phyloP scores from a whole-genome alignment of 2,888 invertebrate species.

The Volucella zonaria region DNA sequence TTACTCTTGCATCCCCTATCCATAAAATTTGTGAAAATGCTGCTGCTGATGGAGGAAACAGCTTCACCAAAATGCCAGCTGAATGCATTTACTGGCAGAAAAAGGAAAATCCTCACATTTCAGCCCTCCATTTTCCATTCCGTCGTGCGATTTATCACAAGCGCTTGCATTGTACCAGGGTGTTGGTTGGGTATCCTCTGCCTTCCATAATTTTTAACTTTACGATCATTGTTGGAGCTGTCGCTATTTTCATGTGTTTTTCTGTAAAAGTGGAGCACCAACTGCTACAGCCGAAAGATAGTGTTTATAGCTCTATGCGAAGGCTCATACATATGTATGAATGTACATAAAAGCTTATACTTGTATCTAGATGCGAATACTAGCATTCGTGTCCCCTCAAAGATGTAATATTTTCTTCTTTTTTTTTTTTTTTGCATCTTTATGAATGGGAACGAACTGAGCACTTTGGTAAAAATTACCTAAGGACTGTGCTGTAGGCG shows the following conservation, averaged over 20 bases:
- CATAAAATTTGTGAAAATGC: not conserved
- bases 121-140: constrained; percentile 43
- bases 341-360: no score
- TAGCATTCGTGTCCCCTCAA: not conserved
- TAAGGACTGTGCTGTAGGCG: constrained; percentile 45
- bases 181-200: constrained; percentile 31
- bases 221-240: constrained; percentile 69
- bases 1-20: constrained; percentile 14
- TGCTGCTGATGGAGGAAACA: constrained; percentile 22
- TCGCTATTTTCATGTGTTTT: constrained; percentile 65
- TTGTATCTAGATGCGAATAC: not conserved
- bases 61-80: constrained; percentile 37
- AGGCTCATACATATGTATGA: not conserved
- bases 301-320: constrained; percentile 45
- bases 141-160: constrained; percentile 64
- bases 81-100: constrained; percentile 54
- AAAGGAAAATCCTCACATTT: constrained; percentile 25
- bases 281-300: constrained; percentile 15
- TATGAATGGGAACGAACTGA: constrained; percentile 35
- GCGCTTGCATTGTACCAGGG: constrained; percentile 55
- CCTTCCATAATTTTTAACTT: constrained; percentile 71
- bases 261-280: constrained; percentile 47
- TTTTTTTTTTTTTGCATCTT: constrained; percentile 16
- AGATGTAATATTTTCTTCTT: constrained; percentile 26
- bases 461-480: constrained; percentile 61